Evolutionary conservation across 2,797 vertebrate genomes (phyloP), one percentile per base, ranked within the genome.

Genomic region (Clarias laeviceps): DNA sequence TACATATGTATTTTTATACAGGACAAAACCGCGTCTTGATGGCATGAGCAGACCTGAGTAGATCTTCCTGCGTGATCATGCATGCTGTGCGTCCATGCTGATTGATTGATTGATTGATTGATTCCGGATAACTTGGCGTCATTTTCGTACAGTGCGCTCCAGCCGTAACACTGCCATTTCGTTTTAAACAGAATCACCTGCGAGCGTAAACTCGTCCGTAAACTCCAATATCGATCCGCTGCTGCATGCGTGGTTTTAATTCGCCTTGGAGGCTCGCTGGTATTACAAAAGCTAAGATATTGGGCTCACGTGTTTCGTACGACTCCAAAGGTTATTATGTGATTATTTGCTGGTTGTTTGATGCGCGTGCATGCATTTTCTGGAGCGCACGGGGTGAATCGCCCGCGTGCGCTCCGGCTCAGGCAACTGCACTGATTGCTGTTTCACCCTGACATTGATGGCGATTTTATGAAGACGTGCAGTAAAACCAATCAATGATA

Each of bases 161-260:
- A 29, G 62, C 40, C 50, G 50, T 14, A 54, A 54, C 50, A 14
- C 12, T 66, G 34, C 61, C 78, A 27, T 80, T 65, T 65, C 78
- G 59, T 62, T 50, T 29, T 27, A 65, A 80, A 81, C 64, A 1
- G 1, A 54, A 54, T 81, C 79, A 81, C 64, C 62, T 81, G 79
- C 62, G 79, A 6, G 40, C 8, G 40, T 29, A 22, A 3, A n/a
- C 56, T 77, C 37, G 40, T 27, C 45, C 56, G 66, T 2, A 24
- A 76, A 54, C 82, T 83, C 73, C 72, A 37, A 2, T 11, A 54
- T 83, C 57, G 82, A 59, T n/a, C 59, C 20, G 82, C 59, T 27
- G 82, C 59, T 54, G 82, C 69, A 6, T 64, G 34, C 22, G 18
- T 24, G 72, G 1, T 66, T 83, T 57, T 54, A 50, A 62, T 64